A percentile compares a stretch with the other conserved stretches of the same genome.
Conservation (phyloP, 2,888 invertebrate species). For the Timandra comae region DNA sequence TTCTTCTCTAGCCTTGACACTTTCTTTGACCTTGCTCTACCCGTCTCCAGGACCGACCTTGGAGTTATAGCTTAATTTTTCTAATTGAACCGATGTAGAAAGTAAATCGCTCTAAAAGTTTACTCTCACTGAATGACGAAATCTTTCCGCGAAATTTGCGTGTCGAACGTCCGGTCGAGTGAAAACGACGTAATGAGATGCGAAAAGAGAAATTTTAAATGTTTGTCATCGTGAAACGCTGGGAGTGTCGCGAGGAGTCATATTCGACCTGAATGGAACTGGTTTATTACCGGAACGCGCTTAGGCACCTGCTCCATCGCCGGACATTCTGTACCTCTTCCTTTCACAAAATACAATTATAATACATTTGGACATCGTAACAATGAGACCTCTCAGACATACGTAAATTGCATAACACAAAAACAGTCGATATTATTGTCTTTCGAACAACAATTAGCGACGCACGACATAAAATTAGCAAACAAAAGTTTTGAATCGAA, state of each 20-base stretch:
- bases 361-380: no score
- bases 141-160: constrained; percentile 55
- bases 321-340: constrained; percentile 25
- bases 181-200: constrained; percentile 73
- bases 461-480: constrained; percentile 4
- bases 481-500: constrained; percentile 16
- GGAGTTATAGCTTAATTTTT: constrained; percentile 36
- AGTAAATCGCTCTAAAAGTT: constrained; percentile 57
- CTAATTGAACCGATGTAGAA: constrained; percentile 44
- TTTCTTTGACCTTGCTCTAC: constrained; percentile 67
- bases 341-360: constrained; percentile 40
- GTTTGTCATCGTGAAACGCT: constrained; percentile 68
- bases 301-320: constrained; percentile 31
- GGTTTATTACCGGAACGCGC: constrained; percentile 50
- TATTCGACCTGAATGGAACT: constrained; percentile 66
- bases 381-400: no score
- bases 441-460: background rate
- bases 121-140: constrained; percentile 69
- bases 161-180: constrained; percentile 55
- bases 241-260: constrained; percentile 65
- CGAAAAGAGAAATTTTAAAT: constrained; percentile 75
- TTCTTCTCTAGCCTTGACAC: constrained; percentile 75
- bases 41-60: constrained; percentile 54
- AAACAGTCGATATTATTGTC: constrained; percentile 4
- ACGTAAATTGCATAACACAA: no score